Evolutionary conservation across 1,140 invertebrate genomes (phyloP), one percentile per base, ranked within the genome.

Genomic region (Drepana arcuata): DNA sequence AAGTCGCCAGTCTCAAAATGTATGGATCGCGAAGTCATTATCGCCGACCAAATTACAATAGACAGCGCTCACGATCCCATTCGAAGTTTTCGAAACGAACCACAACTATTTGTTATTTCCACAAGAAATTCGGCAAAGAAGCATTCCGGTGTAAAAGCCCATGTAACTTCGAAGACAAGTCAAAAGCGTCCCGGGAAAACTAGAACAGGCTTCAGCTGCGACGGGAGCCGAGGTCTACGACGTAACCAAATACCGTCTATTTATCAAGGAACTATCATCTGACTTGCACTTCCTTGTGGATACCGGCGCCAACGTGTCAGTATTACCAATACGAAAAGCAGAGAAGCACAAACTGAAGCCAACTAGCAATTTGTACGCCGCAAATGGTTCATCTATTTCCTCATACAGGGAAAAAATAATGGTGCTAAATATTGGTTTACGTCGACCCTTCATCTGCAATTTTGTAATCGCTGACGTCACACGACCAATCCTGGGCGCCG

Each of bases 281-380:
- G 30, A 16, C 11, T 16, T 32, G 13, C 30, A 7, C 13, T 32
- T 32, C n/a, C 30, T 32, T 7, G 21, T 32, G 15, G 30, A 32
- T 15, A 32, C 30, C 0, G 16, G 30, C 1, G 16, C 30, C 0
- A 32, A 32, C 30, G 11, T 32, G 9, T 32, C 30, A 4, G 30
- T 32, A 12, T 7, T 32, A 1, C 30, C 30, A 0, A 16, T 9
- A 9, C 18, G 18, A 5, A 21, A n/a, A n/a, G n/a, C n/a, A n/a
- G n/a, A n/a, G n/a, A n/a, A n/a, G n/a, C n/a, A n/a, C n/a, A n/a
- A n/a, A n/a, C n/a, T n/a, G n/a, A n/a, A n/a, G n/a, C n/a, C n/a
- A n/a, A n/a, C n/a, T n/a, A n/a, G n/a, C n/a, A n/a, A n/a, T 4
- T 11, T 32, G 2, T 32, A 18, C 16, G 30, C 30, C 0, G 30